Evolutionary conservation across 2,888 invertebrate species (phyloP), one percentile per base, ranked within the genome.

Genomic region (Polylopha cassiicola): DNA sequence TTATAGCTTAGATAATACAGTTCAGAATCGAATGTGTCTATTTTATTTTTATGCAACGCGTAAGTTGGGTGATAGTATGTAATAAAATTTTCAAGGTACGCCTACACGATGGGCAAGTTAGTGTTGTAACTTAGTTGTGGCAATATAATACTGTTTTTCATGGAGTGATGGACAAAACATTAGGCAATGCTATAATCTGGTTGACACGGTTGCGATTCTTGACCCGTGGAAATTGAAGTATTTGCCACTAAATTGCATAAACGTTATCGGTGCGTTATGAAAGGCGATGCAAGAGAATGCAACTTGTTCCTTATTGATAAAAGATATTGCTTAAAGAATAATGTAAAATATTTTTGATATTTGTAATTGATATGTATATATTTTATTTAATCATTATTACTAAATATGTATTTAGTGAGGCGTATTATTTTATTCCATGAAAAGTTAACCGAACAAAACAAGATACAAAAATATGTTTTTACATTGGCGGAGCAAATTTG

Each of bases 151-250:
- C 15, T 22, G 23, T 42, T 51, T 50, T 51, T 48, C 36, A 44
- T 41, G 47, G 51, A 53, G 51, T 44, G 36, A 49, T 45, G 41
- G 43, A 43, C 49, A 37, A 36, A 11, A 8, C 9, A 46, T 53
- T 48, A 48, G 43, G 51, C 47, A 53, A 56, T 29, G 32, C 11
- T 29, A 11, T 10, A n/a, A 28, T 20, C 30, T 14, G 5, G 23
- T 18, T 9, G 23, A 20, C 18, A 15, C 18, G 0, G 18, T 34
- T 29, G 5, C 20, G 15, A 9, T 24, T 18, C 18, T 24, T 34
- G 28, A 34, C 11, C 34, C 20, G 30, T 26, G 24, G 6, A 27
- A 15, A 10, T 13, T 10, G 11, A 32, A 23, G 21, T n/a, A 9
- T 26, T 14, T 14, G 6, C 16, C 7, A 21, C 14, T 4, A 26